A percentile compares a stretch with the other conserved stretches of the same genome.
Evolutionary conservation across 2,797 vertebrate species (phyloP).

Genomic region (Poecile montanus): DNA sequence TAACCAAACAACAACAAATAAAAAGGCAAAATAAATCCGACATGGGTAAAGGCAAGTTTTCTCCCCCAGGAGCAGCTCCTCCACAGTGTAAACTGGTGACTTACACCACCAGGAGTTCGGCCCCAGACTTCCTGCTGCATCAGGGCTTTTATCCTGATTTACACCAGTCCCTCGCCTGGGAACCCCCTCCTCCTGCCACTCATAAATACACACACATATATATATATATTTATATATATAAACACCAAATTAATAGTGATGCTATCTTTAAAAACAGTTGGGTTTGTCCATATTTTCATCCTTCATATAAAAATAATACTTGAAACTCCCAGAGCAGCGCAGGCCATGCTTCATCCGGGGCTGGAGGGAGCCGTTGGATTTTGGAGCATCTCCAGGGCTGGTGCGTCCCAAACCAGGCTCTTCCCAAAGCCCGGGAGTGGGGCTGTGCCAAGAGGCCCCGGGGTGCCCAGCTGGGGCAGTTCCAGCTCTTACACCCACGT

Average conservation of each 20-base stretch:
- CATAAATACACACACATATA: conserved; percentile 40
- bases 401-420: not conserved
- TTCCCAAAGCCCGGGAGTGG: not conserved
- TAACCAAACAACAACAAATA: not conserved
- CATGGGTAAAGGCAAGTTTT: conserved; percentile 1
- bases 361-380: not conserved
- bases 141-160: not conserved
- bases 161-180: not conserved
- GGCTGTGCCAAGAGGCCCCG: not conserved
- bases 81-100: not conserved
- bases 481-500: not conserved
- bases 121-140: not conserved
- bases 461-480: not conserved
- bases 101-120: not conserved
- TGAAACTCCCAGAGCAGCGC: not conserved
- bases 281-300: not conserved
- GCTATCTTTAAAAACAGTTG: not conserved
- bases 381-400: not conserved
- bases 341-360: not conserved
- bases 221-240: not conserved
- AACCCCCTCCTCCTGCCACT: not conserved
- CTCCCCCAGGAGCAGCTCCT: not conserved
- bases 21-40: not conserved
- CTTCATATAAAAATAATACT: conserved; percentile 29
- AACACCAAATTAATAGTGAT: not conserved